phyloP scores from a whole-genome alignment of 2,797 vertebrate species.

The Alosa sapidissima region DNA sequence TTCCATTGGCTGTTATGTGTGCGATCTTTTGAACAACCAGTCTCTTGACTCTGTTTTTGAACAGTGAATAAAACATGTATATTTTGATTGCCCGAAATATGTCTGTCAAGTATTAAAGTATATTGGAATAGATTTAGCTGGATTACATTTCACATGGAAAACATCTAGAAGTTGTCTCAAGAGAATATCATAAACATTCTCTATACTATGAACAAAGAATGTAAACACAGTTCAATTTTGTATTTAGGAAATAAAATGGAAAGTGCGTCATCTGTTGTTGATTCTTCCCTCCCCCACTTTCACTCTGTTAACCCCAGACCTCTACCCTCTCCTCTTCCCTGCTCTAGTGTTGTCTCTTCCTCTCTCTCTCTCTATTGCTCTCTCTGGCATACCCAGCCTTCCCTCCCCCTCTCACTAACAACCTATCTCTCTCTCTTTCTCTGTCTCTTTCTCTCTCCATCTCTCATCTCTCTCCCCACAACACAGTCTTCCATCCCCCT shows the following conservation, averaged over 20 bases:
- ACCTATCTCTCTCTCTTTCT: slow-evolving; percentile 40
- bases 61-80: not conserved
- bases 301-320: not conserved
- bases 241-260: slow-evolving; percentile 7
- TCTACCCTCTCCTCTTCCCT: slow-evolving; percentile 41
- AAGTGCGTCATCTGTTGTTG: slow-evolving; percentile 41
- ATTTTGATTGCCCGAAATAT: not conserved
- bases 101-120: not conserved
- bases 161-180: not conserved
- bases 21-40: not conserved
- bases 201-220: not conserved
- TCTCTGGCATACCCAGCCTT: slow-evolving; percentile 28
- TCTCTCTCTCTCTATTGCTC: slow-evolving; percentile 15
- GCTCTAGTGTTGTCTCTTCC: slow-evolving; percentile 38
- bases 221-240: not conserved
- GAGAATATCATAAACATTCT: not conserved
- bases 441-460: not conserved
- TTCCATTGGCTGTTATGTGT: not conserved
- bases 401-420: slow-evolving; percentile 56
- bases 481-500: slow-evolving; percentile 2
- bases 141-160: not conserved
- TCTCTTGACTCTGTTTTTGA: not conserved
- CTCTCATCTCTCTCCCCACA: not conserved
- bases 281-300: slow-evolving; percentile 42
- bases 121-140: not conserved